Conservation (phyloP, 1,140 invertebrate genomes). For the Penaeus indicus region DNA sequence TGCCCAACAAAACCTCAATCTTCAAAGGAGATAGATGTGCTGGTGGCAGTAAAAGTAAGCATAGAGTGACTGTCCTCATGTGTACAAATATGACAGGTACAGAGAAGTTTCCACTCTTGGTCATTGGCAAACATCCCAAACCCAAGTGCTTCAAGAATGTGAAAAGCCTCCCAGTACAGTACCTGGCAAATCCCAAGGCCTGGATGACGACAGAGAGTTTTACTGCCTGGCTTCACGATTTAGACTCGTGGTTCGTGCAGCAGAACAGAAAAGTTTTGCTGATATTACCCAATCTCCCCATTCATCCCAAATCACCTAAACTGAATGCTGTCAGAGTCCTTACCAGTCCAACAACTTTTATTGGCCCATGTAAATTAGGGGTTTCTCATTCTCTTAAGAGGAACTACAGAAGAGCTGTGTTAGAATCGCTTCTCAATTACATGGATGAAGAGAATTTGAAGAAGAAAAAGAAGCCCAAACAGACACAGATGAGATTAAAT, state of each 20-base stretch:
- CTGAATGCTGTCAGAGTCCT: constrained; percentile 62
- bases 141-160: constrained; percentile 64
- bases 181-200: constrained; percentile 61
- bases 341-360: constrained; percentile 54
- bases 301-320: constrained; percentile 59
- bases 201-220: constrained; percentile 66
- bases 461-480: constrained; percentile 47
- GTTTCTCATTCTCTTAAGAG: constrained; percentile 61
- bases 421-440: constrained; percentile 53
- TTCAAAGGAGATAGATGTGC: constrained; percentile 57
- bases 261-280: constrained; percentile 63
- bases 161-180: constrained; percentile 63
- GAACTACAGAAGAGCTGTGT: constrained; percentile 60
- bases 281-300: constrained; percentile 56
- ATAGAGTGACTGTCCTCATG: constrained; percentile 69
- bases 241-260: constrained; percentile 63
- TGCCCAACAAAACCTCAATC: constrained; percentile 53
- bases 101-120: constrained; percentile 67
- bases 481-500: constrained; percentile 48
- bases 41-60: constrained; percentile 68
- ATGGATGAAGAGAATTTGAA: constrained; percentile 57
- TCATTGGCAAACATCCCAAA: constrained; percentile 62
- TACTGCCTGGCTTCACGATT: constrained; percentile 60
- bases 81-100: constrained; percentile 69
- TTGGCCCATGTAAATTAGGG: constrained; percentile 61